Evolutionary conservation across 1,140 invertebrate genomes (phyloP).

Genomic region (Calephelis virginiensis): DNA sequence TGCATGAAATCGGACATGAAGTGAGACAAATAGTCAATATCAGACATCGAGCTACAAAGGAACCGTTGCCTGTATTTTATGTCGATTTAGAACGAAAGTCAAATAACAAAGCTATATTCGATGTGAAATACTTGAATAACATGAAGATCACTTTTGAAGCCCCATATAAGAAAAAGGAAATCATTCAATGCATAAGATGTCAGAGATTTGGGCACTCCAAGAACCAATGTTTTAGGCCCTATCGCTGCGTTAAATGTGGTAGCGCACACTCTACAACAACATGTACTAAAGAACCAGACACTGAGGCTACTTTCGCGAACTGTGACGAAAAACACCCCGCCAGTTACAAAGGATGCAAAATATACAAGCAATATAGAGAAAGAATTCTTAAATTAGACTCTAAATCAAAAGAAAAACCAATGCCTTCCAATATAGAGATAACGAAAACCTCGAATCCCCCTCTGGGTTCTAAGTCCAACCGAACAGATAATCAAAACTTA

Average conservation of each 20-base stretch:
- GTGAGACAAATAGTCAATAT: constrained; percentile 31
- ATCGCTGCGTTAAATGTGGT: constrained; percentile 40
- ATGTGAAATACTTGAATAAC: constrained; percentile 30
- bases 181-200: constrained; percentile 37
- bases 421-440: too few species aligned
- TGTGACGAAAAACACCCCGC: constrained; percentile 23
- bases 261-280: neutral
- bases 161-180: constrained; percentile 37
- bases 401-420: too few species aligned
- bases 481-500: too few species aligned
- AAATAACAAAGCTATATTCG: constrained; percentile 44
- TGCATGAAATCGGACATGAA: constrained; percentile 38
- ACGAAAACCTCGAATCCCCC: too few species aligned
- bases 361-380: neutral
- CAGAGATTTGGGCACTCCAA: constrained; percentile 37
- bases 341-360: constrained; percentile 18
- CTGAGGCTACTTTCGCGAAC: constrained; percentile 23
- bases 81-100: constrained; percentile 35
- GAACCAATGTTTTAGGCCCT: constrained; percentile 37
- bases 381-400: too few species aligned
- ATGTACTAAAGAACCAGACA: constrained; percentile 17
- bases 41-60: constrained; percentile 31
- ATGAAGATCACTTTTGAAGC: constrained; percentile 41
- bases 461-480: too few species aligned
- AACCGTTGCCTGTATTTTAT: constrained; percentile 34